Conservation (phyloP, 1,140 invertebrate genomes). For the Cardiocondyla obscurior region DNA sequence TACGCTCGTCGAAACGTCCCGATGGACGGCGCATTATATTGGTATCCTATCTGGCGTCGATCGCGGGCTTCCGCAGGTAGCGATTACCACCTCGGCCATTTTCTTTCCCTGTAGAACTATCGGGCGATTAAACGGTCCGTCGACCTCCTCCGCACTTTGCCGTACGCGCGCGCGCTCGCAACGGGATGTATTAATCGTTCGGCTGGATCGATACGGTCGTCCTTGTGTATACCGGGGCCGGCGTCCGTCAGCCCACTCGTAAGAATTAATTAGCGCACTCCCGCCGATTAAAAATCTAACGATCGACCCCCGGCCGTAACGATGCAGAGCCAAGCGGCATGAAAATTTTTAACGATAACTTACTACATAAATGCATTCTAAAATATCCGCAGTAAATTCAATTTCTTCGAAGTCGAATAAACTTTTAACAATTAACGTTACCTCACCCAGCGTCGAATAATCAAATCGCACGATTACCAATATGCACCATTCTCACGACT, state of each 20-base stretch:
- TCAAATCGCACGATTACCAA: background rate
- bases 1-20: slow-evolving; percentile 44
- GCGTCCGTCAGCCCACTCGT: slow-evolving; percentile 9
- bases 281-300: slow-evolving; percentile 5
- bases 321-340: background rate
- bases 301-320: background rate
- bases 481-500: background rate
- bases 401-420: background rate
- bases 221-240: background rate
- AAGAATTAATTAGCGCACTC: slow-evolving; percentile 42
- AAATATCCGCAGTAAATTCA: background rate
- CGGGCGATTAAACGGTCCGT: slow-evolving; percentile 65
- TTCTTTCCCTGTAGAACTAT: slow-evolving; percentile 48
- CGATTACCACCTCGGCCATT: slow-evolving; percentile 68
- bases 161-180: slow-evolving; percentile 17
- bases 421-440: no score
- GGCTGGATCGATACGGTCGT: slow-evolving; percentile 16
- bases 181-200: slow-evolving; percentile 52
- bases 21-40: slow-evolving; percentile 44
- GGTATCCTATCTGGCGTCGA: slow-evolving; percentile 57
- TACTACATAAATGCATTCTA: background rate
- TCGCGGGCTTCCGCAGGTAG: slow-evolving; percentile 63
- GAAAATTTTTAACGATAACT: background rate
- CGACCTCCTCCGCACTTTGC: slow-evolving; percentile 40
- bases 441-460: background rate